A percentile compares a stretch with the other conserved stretches of the same genome.
phyloP scores from a whole-genome alignment of 2,888 invertebrate species.

The Cylindroiulus punctatus region DNA sequence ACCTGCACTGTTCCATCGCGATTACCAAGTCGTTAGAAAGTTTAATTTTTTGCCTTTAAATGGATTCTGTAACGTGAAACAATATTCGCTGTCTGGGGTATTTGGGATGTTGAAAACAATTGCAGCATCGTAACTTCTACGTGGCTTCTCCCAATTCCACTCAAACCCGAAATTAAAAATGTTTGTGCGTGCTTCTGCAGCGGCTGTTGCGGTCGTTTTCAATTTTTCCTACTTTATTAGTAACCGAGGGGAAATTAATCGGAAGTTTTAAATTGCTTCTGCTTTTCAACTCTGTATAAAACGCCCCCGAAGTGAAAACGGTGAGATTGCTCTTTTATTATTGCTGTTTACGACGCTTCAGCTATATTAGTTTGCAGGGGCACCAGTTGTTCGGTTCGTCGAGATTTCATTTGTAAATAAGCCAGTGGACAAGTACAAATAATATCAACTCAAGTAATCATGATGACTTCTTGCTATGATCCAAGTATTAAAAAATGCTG shows the following conservation, averaged over 20 bases:
- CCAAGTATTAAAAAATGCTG: not conserved
- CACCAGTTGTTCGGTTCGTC: not conserved
- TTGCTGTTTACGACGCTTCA: not conserved
- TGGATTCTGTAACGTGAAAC: not conserved
- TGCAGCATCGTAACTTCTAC: not conserved
- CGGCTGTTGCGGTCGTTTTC: slow-evolving; percentile 26
- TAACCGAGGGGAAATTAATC: slow-evolving; percentile 30
- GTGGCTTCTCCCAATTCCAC: not conserved
- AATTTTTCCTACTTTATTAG: slow-evolving; percentile 39
- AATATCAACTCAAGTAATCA: not conserved
- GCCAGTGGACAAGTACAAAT: not conserved
- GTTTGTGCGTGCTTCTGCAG: not conserved
- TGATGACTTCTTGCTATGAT: not conserved
- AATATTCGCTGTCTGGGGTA: not conserved
- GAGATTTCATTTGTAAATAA: not conserved
- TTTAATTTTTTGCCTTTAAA: no score
- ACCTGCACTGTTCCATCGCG: no score
- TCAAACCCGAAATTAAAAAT: slow-evolving; percentile 32
- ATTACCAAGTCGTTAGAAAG: no score
- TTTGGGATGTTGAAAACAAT: slow-evolving; percentile 17
- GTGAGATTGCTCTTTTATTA: not conserved
- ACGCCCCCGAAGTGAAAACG: not conserved
- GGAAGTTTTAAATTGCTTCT: slow-evolving; percentile 30
- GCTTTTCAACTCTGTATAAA: slow-evolving; percentile 9
- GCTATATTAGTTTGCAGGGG: not conserved